A percentile compares a stretch with the other conserved stretches of the same genome.
These are phyloP conservation scores for Sebastes steindachneri DNA, from an alignment of 2,797 vertebrate species.

Conservation along the genomic window DNA sequence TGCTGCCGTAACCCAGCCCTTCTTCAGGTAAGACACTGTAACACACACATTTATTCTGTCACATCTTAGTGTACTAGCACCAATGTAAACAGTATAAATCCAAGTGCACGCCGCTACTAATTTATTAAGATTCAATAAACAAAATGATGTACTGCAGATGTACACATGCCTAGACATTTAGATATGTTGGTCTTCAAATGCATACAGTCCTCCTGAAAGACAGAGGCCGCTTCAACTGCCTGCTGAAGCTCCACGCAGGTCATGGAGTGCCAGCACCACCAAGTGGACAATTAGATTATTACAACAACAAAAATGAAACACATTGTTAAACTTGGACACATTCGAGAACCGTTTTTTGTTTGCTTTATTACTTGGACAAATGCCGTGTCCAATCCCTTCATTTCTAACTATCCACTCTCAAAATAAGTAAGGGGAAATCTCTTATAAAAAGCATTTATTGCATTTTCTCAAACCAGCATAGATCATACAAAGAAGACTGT, in stretches of 20 bases:
- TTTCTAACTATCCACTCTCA: background rate
- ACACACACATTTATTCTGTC: background rate
- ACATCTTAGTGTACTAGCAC: background rate
- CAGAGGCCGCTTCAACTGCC: background rate
- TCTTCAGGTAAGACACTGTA: conserved; percentile 80
- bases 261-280: conserved; percentile 63
- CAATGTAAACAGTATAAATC: background rate
- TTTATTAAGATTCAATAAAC: background rate
- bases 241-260: background rate
- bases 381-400: background rate
- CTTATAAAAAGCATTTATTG: background rate
- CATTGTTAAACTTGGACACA: background rate
- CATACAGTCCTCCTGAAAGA: background rate
- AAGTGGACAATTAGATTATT: conserved; percentile 50
- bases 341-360: background rate
- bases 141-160: background rate
- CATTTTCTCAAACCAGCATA: background rate
- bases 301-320: background rate
- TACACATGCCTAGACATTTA: background rate
- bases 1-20: conserved; percentile 72
- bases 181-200: background rate
- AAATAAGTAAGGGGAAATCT: background rate
- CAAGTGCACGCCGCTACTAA: background rate
- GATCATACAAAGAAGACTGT: background rate
- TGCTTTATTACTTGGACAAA: background rate